Conservation (phyloP, 2,113 vertebrate genomes). For the Bagarius yarrelli region DNA sequence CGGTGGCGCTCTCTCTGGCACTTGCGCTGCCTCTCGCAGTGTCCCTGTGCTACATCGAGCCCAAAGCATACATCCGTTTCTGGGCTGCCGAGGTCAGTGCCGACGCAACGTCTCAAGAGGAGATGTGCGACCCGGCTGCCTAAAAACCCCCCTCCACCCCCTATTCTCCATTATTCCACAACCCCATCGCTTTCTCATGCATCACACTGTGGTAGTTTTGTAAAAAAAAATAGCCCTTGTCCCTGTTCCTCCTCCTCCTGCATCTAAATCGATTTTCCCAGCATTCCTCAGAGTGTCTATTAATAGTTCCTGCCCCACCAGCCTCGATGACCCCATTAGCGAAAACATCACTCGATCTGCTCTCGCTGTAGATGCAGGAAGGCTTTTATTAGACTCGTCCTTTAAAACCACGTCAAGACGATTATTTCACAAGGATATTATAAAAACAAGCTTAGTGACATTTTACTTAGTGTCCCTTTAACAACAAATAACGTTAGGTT, state of each 20-base stretch:
- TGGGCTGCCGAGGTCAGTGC: not conserved
- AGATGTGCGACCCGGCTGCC: constrained; percentile 80
- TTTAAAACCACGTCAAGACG: not conserved
- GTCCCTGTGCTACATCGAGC: constrained; percentile 89
- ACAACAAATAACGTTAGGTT: not conserved
- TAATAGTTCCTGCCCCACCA: constrained; percentile 13
- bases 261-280: constrained; percentile 22
- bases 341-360: not conserved
- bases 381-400: not conserved
- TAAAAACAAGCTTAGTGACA: too few relatives aligned
- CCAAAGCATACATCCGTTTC: constrained; percentile 63
- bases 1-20: constrained; percentile 81
- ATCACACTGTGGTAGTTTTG: constrained; percentile 3
- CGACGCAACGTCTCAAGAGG: constrained; percentile 64
- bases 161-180: not conserved
- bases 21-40: constrained; percentile 89
- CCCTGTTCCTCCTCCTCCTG: not conserved
- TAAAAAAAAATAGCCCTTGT: not conserved
- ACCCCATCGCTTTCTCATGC: not conserved
- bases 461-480: not conserved
- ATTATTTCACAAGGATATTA: not conserved
- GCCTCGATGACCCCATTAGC: not conserved
- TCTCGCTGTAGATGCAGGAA: not conserved
- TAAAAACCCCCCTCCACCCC: constrained; percentile 52
- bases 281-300: constrained; percentile 28